Conservation (phyloP, 2,797 vertebrate species). For the Sphenodon punctatus region DNA sequence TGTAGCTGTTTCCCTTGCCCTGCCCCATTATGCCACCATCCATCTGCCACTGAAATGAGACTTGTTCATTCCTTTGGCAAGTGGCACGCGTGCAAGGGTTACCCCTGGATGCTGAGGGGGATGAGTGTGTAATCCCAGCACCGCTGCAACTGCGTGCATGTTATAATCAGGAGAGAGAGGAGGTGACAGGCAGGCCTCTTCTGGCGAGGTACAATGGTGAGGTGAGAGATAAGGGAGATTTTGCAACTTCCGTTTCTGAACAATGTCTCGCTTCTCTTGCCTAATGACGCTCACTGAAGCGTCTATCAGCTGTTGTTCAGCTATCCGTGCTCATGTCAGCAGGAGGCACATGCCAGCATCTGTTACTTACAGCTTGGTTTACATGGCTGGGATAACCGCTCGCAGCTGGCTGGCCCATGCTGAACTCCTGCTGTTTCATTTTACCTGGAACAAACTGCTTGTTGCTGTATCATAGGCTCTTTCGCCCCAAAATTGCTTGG, state of each 20-base stretch:
- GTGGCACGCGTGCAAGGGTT: not conserved
- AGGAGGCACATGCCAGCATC: not conserved
- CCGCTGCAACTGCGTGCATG: not conserved
- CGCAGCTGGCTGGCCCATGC: not conserved
- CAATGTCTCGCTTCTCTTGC: not conserved
- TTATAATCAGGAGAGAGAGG: not conserved
- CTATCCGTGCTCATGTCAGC: not conserved
- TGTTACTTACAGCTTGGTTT: not conserved
- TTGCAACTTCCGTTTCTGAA: too few relatives aligned
- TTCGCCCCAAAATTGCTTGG: not conserved
- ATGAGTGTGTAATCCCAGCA: not conserved
- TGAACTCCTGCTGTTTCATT: conserved; percentile 24
- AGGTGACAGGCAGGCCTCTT: not conserved
- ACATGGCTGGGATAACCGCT: conserved; percentile 19
- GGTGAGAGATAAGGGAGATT: too few relatives aligned
- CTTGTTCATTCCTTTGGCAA: not conserved
- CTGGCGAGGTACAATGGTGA: too few relatives aligned
- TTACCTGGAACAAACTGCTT: conserved; percentile 24
- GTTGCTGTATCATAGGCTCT: not conserved
- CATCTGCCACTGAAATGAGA: accelerated
- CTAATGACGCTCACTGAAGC: not conserved
- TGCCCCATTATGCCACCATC: too few relatives aligned
- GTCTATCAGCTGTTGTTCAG: not conserved
- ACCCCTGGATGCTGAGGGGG: not conserved
- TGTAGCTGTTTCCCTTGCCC: too few relatives aligned